Conservation (phyloP, 2,113 vertebrate genomes). For the Zosterops borbonicus region DNA sequence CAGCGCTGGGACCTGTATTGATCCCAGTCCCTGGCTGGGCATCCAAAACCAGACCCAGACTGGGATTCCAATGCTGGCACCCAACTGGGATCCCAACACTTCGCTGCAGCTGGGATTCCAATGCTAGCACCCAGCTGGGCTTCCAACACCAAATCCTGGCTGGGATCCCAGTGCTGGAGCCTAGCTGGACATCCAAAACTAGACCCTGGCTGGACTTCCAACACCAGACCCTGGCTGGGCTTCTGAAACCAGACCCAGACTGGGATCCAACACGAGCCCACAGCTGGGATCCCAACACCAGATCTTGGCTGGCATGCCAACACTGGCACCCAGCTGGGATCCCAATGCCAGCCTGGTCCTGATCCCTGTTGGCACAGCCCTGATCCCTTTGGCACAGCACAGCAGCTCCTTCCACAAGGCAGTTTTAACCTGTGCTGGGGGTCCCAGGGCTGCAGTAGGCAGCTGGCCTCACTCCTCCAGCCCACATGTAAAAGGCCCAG, state of each 20-base stretch:
- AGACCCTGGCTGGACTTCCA: not conserved
- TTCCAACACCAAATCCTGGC: not conserved
- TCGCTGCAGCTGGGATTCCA: not conserved
- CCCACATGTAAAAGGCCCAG: fast-evolving
- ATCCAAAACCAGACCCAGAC: not conserved
- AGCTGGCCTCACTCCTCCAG: not conserved
- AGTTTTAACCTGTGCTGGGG: fast-evolving
- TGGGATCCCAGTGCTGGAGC: not conserved
- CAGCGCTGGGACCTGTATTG: not conserved
- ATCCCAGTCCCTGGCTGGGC: not conserved
- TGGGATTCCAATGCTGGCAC: not conserved
- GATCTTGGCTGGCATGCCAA: not conserved
- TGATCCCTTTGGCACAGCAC: fast-evolving
- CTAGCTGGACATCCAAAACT: not conserved
- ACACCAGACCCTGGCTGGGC: too few species aligned
- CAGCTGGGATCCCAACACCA: not conserved
- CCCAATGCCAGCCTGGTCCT: not conserved
- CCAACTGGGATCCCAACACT: not conserved
- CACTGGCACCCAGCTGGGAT: not conserved
- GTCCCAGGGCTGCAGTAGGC: not conserved
- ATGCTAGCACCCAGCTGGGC: not conserved
- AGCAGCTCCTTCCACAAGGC: fast-evolving
- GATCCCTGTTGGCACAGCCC: not conserved
- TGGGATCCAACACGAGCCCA: not conserved
- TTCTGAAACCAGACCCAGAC: too few species aligned